Evolutionary conservation across 2,797 vertebrate species (phyloP).

Genomic region (Pangasius djambal): DNA sequence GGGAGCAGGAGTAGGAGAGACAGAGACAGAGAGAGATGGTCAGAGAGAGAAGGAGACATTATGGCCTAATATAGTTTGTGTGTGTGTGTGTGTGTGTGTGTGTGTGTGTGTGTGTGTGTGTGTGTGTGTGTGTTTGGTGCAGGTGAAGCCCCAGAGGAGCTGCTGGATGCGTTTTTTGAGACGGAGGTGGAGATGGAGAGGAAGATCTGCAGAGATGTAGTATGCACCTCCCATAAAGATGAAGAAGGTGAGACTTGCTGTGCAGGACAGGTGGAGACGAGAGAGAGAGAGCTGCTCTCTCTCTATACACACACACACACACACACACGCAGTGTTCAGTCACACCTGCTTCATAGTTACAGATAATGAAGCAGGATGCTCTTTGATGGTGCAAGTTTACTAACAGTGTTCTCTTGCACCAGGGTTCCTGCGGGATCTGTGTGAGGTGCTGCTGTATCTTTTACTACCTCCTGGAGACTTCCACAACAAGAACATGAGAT

Average conservation of each 20-base stretch:
- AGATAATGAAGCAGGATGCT: neutral
- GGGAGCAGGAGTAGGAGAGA: too few relatives aligned
- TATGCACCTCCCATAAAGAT: constrained; percentile 94
- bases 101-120: neutral
- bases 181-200: constrained; percentile 98
- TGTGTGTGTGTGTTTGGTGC: neutral
- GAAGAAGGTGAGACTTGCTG: constrained; percentile 86
- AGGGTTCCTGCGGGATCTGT: constrained; percentile 98
- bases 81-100: neutral
- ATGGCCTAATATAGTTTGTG: neutral
- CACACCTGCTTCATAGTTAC: neutral
- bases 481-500: constrained; percentile 99
- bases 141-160: constrained; percentile 89
- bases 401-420: constrained; percentile 30
- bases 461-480: constrained; percentile 99
- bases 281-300: too few relatives aligned
- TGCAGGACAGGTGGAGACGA: neutral
- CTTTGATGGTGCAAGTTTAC: neutral
- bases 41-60: neutral
- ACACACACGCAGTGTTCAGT: neutral
- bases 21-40: neutral
- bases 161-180: constrained; percentile 96
- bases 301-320: neutral
- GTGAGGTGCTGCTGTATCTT: constrained; percentile 97
- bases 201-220: constrained; percentile 92